Evolutionary conservation across 2,113 vertebrate species (phyloP), one percentile per base, ranked within the genome.

Genomic region (Istiophorus platypterus): DNA sequence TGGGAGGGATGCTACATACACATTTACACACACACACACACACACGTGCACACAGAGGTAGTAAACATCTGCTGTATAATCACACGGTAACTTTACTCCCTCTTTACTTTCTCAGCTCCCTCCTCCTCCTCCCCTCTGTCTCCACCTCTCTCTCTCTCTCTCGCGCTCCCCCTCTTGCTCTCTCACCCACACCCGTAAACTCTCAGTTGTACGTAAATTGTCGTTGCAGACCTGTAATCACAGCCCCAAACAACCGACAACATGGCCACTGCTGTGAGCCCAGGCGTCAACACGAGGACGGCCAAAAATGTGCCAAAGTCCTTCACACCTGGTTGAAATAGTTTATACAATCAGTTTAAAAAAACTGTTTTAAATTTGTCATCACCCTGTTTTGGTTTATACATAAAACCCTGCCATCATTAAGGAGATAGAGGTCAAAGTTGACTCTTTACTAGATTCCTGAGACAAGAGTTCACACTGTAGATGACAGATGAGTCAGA

Each of bases 171-270:
- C 26, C 11, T 18, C 70, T 34, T 18, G 14, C 47, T 47, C 64
- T 51, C 72, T 78, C 61, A 5, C 68, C 62, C 84, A 52, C 71
- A 80, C 64, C 66, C 78, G 72, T 81, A 88, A 89, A 89, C 75
- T 86, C 71, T 66, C 68, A 62, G 83, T 51, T 77, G 78, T 65
- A 77, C 18, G 51, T 76, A 79, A 90, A 81, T 69, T 85, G 82
- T 80, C 49, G 75, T 49, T 68, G 69, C 69, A 58, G 81, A 81
- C 87, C 85, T 90, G 76, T 90, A 92, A 92, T 91, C 89, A 88
- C 64, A 34, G 76, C 71, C 78, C 65, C 70, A 68, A 72, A 73
- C 72, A 80, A 85, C 65, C 41, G 14, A 72, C 71, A 76, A 85
- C 84, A 81, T 1, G 76, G 62, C 69, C 78, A 63, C 76, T 52